Percentiles rank a stretch among this genome's conserved stretches.
Conservation (phyloP, 1,140 invertebrate species). For the Drosophila bifasciata region DNA sequence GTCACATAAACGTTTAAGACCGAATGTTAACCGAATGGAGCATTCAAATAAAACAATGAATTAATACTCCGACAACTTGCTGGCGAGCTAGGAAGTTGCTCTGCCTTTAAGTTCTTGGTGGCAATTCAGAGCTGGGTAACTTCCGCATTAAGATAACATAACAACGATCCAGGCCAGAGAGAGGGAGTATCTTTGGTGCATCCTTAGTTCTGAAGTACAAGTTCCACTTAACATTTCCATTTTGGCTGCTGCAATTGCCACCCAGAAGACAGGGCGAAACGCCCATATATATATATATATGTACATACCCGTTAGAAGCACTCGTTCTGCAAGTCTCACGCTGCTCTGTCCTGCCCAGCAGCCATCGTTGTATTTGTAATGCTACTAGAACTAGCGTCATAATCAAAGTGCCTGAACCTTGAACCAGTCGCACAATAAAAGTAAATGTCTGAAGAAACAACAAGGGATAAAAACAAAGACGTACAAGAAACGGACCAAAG, state of each 20-base stretch:
- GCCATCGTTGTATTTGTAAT: conserved; percentile 2
- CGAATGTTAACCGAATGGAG: too few species aligned
- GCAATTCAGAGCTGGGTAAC: conserved; percentile 63
- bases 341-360: conserved; percentile 23
- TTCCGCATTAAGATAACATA: conserved; percentile 68
- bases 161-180: conserved; percentile 27
- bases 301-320: conserved; percentile 4
- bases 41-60: conserved; percentile 38
- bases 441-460: conserved; percentile 46
- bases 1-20: conserved; percentile 56
- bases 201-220: conserved; percentile 37
- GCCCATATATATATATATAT: conserved; percentile 24
- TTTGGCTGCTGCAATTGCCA: conserved; percentile 44
- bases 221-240: conserved; percentile 36
- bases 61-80: conserved; percentile 43
- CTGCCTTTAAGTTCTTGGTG: conserved; percentile 52
- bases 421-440: conserved; percentile 62
- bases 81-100: conserved; percentile 29
- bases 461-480: not conserved
- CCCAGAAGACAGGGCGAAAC: conserved; percentile 26
- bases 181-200: conserved; percentile 46
- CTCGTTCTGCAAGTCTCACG: conserved; percentile 1
- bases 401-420: conserved; percentile 60
- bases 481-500: too few species aligned
- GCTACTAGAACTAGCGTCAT: conserved; percentile 43